Evolutionary conservation across 2,888 invertebrate species (phyloP).

Genomic region (Phengaris arion): DNA sequence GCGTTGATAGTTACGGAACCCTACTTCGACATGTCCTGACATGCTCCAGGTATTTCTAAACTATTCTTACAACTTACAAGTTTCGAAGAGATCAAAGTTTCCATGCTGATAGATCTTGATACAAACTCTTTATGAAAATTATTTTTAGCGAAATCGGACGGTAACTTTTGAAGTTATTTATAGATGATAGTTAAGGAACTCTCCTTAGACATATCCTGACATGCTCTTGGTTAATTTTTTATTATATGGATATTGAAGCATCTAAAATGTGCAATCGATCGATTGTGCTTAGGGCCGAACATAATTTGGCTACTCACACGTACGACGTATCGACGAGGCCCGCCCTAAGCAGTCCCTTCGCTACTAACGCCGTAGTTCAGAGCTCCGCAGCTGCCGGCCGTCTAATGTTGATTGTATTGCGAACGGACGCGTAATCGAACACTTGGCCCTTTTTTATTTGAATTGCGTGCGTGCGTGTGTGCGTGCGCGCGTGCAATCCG

Average conservation of each 20-base stretch:
- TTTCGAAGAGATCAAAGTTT: too few species aligned
- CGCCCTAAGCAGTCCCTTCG: constrained; percentile 56
- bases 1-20: too few species aligned
- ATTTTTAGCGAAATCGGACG: too few species aligned
- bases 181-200: too few species aligned
- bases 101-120: too few species aligned
- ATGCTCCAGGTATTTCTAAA: too few species aligned
- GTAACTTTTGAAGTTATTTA: too few species aligned
- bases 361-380: constrained; percentile 70
- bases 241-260: neutral
- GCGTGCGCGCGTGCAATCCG: constrained; percentile 19
- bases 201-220: too few species aligned
- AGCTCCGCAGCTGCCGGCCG: constrained; percentile 70
- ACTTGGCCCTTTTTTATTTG: constrained; percentile 57
- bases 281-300: constrained; percentile 8
- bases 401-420: constrained; percentile 77
- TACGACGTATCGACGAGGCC: constrained; percentile 23
- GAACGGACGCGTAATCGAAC: constrained; percentile 58
- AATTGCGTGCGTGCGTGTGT: constrained; percentile 38
- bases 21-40: too few species aligned
- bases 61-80: too few species aligned
- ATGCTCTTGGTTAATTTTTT: neutral
- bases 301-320: constrained; percentile 7
- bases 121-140: too few species aligned
- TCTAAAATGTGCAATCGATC: neutral